These are phyloP conservation scores for Metacarcinus magister DNA, from an alignment of 2,888 invertebrate species.

Conservation along the genomic window DNA sequence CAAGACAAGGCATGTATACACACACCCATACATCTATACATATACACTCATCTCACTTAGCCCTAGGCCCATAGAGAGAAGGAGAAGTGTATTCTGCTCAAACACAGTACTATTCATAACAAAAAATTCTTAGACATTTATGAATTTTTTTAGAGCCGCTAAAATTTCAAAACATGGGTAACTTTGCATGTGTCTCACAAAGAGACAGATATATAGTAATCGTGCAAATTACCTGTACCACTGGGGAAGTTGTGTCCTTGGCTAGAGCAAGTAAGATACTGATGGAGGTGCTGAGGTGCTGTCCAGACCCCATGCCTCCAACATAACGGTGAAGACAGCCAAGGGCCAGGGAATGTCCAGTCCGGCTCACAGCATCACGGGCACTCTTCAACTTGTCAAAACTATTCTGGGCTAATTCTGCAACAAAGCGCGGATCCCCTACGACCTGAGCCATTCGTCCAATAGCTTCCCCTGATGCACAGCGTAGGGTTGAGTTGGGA, in stretches of 20 bases:
- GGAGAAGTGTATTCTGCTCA: too few species aligned
- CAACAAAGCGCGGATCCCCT: constrained; percentile 93
- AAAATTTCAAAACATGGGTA: not conserved
- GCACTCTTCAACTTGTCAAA: constrained; percentile 94
- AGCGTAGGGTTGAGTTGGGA: constrained; percentile 89
- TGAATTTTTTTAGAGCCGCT: not conserved
- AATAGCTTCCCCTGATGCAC: constrained; percentile 97
- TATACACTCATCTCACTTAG: too few species aligned
- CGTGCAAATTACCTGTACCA: constrained; percentile 89
- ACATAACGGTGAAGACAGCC: constrained; percentile 98
- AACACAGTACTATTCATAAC: not conserved
- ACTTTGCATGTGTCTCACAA: not conserved
- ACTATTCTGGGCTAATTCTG: constrained; percentile 94
- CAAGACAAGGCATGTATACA: not conserved
- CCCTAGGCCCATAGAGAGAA: too few species aligned
- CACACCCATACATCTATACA: too few species aligned
- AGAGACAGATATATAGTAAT: not conserved
- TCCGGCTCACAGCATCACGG: constrained; percentile 93
- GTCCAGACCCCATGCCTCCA: constrained; percentile 96
- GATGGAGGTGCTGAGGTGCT: constrained; percentile 96
- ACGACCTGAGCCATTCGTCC: constrained; percentile 96
- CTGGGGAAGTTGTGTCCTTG: constrained; percentile 95
- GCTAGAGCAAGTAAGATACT: constrained; percentile 96
- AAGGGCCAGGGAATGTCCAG: constrained; percentile 95
- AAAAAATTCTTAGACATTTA: not conserved